These are phyloP conservation scores for Meandrina meandrites DNA, from an alignment of 92 coral and sea anemone species.

Conservation along the genomic window DNA sequence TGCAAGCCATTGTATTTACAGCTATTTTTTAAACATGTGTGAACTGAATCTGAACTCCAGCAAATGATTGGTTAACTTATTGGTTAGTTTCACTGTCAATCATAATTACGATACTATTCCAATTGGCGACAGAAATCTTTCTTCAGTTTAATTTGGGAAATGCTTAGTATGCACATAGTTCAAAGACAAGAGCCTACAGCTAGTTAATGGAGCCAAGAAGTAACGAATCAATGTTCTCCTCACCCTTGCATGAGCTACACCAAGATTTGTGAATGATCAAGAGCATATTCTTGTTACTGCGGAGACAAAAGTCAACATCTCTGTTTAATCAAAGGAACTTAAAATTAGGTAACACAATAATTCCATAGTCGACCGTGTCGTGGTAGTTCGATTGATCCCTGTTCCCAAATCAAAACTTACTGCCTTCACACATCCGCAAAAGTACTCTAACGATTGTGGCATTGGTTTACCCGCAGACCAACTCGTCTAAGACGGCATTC, in stretches of 20 bases:
- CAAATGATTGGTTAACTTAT: no score
- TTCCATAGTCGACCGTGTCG: no score
- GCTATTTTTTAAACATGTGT: neutral
- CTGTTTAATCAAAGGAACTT: neutral
- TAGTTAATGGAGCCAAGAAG: neutral
- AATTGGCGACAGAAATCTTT: no score
- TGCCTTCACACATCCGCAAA: no score
- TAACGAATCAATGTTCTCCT: neutral
- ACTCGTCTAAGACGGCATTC: no score
- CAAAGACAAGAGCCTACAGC: no score
- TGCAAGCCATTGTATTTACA: neutral
- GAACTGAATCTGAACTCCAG: neutral
- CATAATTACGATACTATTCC: neutral
- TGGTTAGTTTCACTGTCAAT: neutral
- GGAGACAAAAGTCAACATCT: neutral
- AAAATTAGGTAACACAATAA: neutral
- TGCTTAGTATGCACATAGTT: no score
- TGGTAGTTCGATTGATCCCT: no score
- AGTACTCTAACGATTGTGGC: no score
- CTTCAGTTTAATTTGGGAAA: no score
- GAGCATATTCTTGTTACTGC: constrained; percentile 80
- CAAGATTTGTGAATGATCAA: constrained; percentile 79
- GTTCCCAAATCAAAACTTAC: no score
- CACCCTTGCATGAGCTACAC: constrained; percentile 96
- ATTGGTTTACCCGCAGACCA: no score